Evolutionary conservation across 2,797 vertebrate species (phyloP).

Genomic region (Phyllotis vaccarum): DNA sequence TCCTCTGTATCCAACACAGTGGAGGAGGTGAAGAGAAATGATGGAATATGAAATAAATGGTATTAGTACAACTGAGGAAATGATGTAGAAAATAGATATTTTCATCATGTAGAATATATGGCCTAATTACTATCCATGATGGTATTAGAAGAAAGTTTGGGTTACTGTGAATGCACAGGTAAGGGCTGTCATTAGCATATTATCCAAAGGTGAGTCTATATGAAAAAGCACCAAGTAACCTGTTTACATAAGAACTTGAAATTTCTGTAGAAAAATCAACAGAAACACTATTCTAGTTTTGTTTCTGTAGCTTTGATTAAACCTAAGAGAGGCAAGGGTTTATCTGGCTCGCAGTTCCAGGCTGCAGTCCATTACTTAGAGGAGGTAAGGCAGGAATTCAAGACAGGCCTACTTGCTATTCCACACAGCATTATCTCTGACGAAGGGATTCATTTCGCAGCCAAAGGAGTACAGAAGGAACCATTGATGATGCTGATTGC

Average conservation of each 20-base stretch:
- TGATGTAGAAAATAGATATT: neutral
- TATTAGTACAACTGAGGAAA: neutral
- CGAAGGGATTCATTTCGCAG: neutral
- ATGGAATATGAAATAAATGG: neutral
- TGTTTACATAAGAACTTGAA: neutral
- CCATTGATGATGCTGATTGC: neutral
- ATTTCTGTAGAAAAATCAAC: neutral
- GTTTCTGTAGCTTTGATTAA: neutral
- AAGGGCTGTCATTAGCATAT: neutral
- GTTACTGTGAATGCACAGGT: neutral
- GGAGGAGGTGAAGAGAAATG: neutral
- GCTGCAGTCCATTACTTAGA: neutral
- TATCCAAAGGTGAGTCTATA: neutral
- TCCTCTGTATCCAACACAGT: neutral
- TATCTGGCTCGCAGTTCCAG: neutral
- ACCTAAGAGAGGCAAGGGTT: neutral
- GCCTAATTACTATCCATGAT: neutral
- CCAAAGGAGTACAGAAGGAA: neutral
- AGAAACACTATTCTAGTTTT: neutral
- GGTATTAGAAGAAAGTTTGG: neutral
- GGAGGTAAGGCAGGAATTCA: neutral
- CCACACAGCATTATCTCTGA: neutral
- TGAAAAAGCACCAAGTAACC: neutral
- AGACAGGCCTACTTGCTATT: neutral
- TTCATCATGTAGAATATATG: neutral